Conservation (phyloP, 2,888 invertebrate genomes). For the Hirudinaria manillensis region DNA sequence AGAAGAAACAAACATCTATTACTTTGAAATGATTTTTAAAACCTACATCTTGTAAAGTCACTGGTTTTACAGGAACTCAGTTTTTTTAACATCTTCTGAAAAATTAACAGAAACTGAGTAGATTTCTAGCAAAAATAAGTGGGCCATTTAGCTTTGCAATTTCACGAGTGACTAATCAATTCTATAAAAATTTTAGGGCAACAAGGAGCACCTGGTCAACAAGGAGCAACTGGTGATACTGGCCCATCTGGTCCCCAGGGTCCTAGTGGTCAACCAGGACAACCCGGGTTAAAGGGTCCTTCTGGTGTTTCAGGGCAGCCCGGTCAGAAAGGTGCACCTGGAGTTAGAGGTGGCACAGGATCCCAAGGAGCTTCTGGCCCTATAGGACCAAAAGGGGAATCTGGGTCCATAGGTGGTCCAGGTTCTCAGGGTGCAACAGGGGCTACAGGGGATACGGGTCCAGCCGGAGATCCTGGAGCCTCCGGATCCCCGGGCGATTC, state of each 20-base stretch:
- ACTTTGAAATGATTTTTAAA: not conserved
- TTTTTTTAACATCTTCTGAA: not conserved
- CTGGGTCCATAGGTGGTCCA: constrained; percentile 30
- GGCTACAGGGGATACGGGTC: constrained; percentile 31
- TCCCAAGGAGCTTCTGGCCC: constrained; percentile 27
- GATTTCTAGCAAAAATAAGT: too few species aligned
- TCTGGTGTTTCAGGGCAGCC: constrained; percentile 15
- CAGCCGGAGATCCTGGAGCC: constrained; percentile 34
- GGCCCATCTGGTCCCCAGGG: constrained; percentile 32
- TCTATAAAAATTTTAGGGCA: not conserved
- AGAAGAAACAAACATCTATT: too few species aligned
- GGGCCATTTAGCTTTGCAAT: too few species aligned
- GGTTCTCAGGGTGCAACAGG: constrained; percentile 31
- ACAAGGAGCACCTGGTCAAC: constrained; percentile 18
- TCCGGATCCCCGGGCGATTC: constrained; percentile 32
- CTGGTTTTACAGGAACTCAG: not conserved
- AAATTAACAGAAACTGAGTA: too few species aligned
- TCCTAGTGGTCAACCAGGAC: constrained; percentile 36
- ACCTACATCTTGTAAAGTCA: not conserved
- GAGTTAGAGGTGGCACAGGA: constrained; percentile 31
- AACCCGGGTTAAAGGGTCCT: constrained; percentile 26
- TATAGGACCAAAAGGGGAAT: constrained; percentile 32
- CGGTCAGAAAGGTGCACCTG: constrained; percentile 28
- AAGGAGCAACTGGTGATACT: constrained; percentile 21
- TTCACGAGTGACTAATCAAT: not conserved